These are phyloP conservation scores for Zoanthus gigantus DNA, from an alignment of 92 coral and sea anemone genomes.

Conservation along the genomic window DNA sequence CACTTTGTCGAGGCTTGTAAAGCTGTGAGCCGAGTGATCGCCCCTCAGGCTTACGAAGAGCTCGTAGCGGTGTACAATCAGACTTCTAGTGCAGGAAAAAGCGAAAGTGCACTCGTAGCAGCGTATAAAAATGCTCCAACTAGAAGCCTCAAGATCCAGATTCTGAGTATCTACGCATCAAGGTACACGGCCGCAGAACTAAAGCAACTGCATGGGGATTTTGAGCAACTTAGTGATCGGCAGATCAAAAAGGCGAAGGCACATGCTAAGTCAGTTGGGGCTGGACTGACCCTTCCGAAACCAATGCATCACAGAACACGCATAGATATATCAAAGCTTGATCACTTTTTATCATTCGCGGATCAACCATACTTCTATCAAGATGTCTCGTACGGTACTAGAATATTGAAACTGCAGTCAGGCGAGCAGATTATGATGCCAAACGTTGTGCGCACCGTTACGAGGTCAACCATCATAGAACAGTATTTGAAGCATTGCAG, in stretches of 20 bases:
- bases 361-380: constrained; percentile 70
- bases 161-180: constrained; percentile 65
- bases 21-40: constrained; percentile 64
- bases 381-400: constrained; percentile 69
- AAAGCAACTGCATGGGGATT: constrained; percentile 59
- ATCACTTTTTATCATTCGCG: constrained; percentile 58
- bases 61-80: constrained; percentile 48
- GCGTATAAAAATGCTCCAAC: constrained; percentile 66
- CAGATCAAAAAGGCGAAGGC: constrained; percentile 62
- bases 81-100: neutral
- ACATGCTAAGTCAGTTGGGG: constrained; percentile 60
- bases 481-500: constrained; percentile 58
- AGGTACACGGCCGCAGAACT: constrained; percentile 44
- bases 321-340: constrained; percentile 53
- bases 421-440: constrained; percentile 73
- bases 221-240: constrained; percentile 65
- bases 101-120: constrained; percentile 35
- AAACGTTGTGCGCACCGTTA: constrained; percentile 70
- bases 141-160: constrained; percentile 64
- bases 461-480: constrained; percentile 68
- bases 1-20: constrained; percentile 59
- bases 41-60: constrained; percentile 62
- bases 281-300: constrained; percentile 57
- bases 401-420: constrained; percentile 60
- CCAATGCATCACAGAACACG: constrained; percentile 45